Conservation (phyloP, 2,888 invertebrate species). For the Rhagophthalmus giganteus region DNA sequence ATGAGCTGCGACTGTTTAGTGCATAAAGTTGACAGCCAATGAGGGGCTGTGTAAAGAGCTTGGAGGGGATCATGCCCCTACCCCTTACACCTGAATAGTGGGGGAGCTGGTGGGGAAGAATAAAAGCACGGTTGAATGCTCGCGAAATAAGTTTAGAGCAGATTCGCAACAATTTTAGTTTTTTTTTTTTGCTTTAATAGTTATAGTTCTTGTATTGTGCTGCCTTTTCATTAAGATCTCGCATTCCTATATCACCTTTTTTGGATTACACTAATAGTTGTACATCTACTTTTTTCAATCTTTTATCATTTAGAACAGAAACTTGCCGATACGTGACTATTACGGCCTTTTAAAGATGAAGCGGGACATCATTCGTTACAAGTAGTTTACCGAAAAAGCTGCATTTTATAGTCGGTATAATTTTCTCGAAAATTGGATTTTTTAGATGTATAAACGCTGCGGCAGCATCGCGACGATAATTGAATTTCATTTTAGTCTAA, state of each 20-base stretch:
- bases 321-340: too few relatives aligned
- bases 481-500: too few relatives aligned
- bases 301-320: constrained; percentile 13
- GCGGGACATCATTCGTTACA: not conserved
- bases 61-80: constrained; percentile 54
- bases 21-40: constrained; percentile 56
- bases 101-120: constrained; percentile 44
- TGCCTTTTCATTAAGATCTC: constrained; percentile 32
- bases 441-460: too few relatives aligned
- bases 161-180: constrained; percentile 51
- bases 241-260: constrained; percentile 23
- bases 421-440: too few relatives aligned
- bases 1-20: constrained; percentile 56
- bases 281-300: constrained; percentile 20
- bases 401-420: too few relatives aligned
- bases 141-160: constrained; percentile 54
- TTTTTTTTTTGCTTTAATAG: constrained; percentile 15
- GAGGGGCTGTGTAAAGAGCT: constrained; percentile 51
- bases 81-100: constrained; percentile 50
- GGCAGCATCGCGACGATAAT: too few relatives aligned
- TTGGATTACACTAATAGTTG: constrained; percentile 13
- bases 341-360: not conserved
- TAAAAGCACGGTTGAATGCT: constrained; percentile 52
- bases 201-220: constrained; percentile 26
- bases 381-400: not conserved